Evolutionary conservation across 2,888 invertebrate species (phyloP).

Genomic region (Parochlus steinenii): DNA sequence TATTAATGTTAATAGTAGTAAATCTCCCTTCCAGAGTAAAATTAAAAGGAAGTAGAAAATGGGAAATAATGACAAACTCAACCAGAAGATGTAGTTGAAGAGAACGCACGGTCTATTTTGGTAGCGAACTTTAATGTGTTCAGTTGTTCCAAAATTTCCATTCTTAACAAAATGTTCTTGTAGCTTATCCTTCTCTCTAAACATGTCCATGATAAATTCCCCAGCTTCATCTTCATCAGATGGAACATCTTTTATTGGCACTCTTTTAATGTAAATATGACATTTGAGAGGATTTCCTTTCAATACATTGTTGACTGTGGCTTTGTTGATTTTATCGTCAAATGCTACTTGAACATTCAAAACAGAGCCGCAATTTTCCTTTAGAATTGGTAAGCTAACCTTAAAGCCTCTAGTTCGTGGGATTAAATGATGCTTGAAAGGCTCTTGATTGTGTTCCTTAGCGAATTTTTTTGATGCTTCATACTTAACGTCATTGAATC

Average conservation of each 20-base stretch:
- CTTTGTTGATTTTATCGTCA: constrained; percentile 36
- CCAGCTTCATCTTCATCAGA: no score
- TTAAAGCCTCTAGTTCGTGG: constrained; percentile 76
- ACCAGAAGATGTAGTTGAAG: constrained; percentile 51
- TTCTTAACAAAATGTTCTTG: constrained; percentile 54
- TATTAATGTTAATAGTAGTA: no score
- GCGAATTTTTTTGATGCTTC: constrained; percentile 66
- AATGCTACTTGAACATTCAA: constrained; percentile 60
- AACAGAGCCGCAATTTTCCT: constrained; percentile 57
- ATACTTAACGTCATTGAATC: constrained; percentile 67
- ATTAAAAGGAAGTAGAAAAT: constrained; percentile 51
- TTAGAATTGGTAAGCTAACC: constrained; percentile 57
- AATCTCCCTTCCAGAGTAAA: no score
- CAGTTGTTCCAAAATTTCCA: constrained; percentile 51
- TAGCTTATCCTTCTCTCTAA: constrained; percentile 45
- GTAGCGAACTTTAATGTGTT: constrained; percentile 38
- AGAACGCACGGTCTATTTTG: constrained; percentile 46
- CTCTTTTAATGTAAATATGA: constrained; percentile 55
- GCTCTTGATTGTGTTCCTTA: constrained; percentile 56
- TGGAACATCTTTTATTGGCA: constrained; percentile 57
- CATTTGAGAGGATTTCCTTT: constrained; percentile 48
- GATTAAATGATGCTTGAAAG: constrained; percentile 64
- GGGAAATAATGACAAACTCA: constrained; percentile 44
- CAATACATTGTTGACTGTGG: constrained; percentile 53
- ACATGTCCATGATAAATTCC: constrained; percentile 2